A percentile compares a stretch with the other conserved stretches of the same genome.
Evolutionary conservation across 2,113 vertebrate genomes (phyloP).

Genomic region (Polypterus bichir): DNA sequence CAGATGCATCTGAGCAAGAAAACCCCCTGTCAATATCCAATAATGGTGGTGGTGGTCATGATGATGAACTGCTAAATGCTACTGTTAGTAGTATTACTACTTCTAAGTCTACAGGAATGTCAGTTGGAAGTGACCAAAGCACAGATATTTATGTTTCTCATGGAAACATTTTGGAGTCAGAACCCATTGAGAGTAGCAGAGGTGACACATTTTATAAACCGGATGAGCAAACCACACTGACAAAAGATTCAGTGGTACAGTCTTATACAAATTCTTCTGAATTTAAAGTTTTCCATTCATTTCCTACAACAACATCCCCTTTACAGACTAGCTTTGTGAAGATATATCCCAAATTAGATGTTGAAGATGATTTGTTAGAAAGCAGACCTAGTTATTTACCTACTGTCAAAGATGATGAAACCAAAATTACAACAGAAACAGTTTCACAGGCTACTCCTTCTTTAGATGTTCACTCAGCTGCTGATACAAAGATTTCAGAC

Average conservation of each 20-base stretch:
- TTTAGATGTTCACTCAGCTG: background rate
- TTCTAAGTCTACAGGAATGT: no score
- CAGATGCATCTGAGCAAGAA: no score
- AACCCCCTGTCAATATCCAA: no score
- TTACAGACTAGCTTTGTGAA: background rate
- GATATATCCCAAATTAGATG: background rate
- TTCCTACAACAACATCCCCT: background rate
- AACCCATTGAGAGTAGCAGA: background rate
- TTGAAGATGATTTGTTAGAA: background rate
- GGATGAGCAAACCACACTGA: background rate
- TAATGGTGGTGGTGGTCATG: no score
- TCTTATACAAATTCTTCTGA: background rate
- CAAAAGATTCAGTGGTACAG: background rate
- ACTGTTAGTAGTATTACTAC: no score
- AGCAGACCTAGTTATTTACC: background rate
- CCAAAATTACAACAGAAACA: background rate
- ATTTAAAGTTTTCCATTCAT: background rate
- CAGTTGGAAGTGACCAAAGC: no score
- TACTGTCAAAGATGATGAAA: background rate
- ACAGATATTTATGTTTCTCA: no score
- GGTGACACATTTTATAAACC: background rate
- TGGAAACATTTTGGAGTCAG: no score
- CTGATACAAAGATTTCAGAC: background rate
- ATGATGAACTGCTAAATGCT: no score
- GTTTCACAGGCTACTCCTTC: background rate